Percentiles rank a stretch among this genome's conserved stretches.
Evolutionary conservation across 2,888 invertebrate species (phyloP).

Genomic region (Athalia circularis): DNA sequence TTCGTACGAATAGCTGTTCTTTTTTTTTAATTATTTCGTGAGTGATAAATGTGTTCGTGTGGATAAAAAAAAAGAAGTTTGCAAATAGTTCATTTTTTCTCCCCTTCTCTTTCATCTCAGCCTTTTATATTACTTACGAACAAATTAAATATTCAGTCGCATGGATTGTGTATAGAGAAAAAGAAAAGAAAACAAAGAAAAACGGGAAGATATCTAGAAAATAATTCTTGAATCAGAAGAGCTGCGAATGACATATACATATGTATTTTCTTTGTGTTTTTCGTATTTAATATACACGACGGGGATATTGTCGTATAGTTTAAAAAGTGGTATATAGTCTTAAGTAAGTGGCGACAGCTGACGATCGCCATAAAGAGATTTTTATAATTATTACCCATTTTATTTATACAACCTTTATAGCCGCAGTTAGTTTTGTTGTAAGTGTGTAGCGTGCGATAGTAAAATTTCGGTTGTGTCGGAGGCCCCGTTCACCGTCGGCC

Average conservation of each 20-base stretch:
- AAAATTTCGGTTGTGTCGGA: slow-evolving; percentile 51
- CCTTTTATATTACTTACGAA: too few species aligned
- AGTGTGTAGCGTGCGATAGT: slow-evolving; percentile 49
- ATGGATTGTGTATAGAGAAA: too few species aligned
- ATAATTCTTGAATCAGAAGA: too few species aligned
- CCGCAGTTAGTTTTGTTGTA: slow-evolving; percentile 50
- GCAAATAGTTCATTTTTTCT: too few species aligned
- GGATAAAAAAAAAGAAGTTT: too few species aligned
- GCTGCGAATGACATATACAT: background rate
- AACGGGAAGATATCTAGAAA: too few species aligned
- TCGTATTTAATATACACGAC: background rate
- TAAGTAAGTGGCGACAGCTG: slow-evolving; percentile 61
- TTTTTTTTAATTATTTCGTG: too few species aligned
- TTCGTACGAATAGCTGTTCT: too few species aligned
- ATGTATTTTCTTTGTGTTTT: background rate
- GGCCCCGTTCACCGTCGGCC: slow-evolving; percentile 46
- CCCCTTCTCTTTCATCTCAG: too few species aligned
- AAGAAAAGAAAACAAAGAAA: too few species aligned
- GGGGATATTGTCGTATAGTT: slow-evolving; percentile 20
- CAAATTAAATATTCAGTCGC: too few species aligned
- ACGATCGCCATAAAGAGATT: slow-evolving; percentile 54
- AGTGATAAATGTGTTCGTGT: too few species aligned
- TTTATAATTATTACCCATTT: slow-evolving; percentile 60
- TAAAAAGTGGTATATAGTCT: slow-evolving; percentile 47
- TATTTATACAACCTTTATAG: slow-evolving; percentile 66